These are phyloP conservation scores for Orchesella cincta DNA, from an alignment of 1,140 invertebrate genomes.

Conservation along the genomic window DNA sequence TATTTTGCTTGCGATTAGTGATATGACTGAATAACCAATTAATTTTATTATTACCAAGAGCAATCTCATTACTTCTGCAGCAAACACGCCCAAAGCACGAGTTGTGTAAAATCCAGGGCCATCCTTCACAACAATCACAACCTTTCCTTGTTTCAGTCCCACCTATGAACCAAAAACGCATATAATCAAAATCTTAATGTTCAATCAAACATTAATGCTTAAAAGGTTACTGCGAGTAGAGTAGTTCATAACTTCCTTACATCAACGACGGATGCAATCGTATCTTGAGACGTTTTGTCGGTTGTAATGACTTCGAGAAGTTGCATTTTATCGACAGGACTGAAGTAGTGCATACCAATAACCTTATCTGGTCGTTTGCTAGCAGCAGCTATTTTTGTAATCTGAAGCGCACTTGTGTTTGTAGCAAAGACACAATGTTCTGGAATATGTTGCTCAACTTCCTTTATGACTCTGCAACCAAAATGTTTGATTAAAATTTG, in stretches of 20 bases:
- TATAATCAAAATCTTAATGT: too few relatives aligned
- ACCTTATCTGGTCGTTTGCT: constrained; percentile 91
- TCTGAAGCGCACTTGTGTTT: constrained; percentile 97
- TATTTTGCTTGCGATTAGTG: too few relatives aligned
- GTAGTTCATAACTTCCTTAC: constrained; percentile 55
- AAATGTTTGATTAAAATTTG: too few relatives aligned
- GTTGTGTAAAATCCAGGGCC: constrained; percentile 99
- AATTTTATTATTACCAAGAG: constrained; percentile 74
- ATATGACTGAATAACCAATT: too few relatives aligned
- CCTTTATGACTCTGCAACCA: constrained; percentile 85
- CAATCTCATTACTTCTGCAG: constrained; percentile 83
- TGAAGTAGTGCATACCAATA: constrained; percentile 97
- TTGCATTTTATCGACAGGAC: constrained; percentile 99
- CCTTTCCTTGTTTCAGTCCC: constrained; percentile 94
- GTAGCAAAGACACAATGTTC: constrained; percentile 93
- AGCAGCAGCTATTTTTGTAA: constrained; percentile 88
- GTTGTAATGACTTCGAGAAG: constrained; percentile 97
- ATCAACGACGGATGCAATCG: constrained; percentile 76
- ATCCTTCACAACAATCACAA: constrained; percentile 94
- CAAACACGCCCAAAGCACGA: constrained; percentile 86
- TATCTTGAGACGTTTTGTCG: constrained; percentile 90
- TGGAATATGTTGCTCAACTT: constrained; percentile 84
- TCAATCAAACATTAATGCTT: too few relatives aligned
- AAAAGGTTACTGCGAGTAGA: too few relatives aligned
- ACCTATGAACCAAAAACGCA: constrained; percentile 58